phyloP scores from a whole-genome alignment of 2,888 invertebrate species.

The Tholera decimalis region DNA sequence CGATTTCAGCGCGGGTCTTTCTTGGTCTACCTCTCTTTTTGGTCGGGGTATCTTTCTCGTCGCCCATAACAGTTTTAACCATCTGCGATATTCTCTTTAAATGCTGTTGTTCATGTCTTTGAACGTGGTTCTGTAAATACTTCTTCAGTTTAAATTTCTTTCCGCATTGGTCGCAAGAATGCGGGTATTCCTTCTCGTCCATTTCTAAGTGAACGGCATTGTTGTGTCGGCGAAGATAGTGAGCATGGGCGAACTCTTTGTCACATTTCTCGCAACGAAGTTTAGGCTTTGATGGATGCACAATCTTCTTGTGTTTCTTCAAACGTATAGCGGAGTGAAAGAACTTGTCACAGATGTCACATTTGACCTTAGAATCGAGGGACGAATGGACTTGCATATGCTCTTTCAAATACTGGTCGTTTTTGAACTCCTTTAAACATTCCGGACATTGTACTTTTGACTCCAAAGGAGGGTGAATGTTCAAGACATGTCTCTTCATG shows the following conservation, averaged over 20 bases:
- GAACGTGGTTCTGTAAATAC: constrained; percentile 85
- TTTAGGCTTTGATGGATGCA: constrained; percentile 85
- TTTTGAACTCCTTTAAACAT: constrained; percentile 87
- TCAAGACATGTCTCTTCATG: constrained; percentile 87
- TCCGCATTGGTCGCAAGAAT: constrained; percentile 84
- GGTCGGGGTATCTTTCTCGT: constrained; percentile 71
- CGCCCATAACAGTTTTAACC: constrained; percentile 86
- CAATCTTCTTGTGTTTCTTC: constrained; percentile 88
- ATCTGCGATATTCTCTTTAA: constrained; percentile 85
- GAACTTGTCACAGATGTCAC: constrained; percentile 86
- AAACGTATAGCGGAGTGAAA: constrained; percentile 85
- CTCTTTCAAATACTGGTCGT: constrained; percentile 86
- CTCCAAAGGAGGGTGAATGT: constrained; percentile 87
- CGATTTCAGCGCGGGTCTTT: constrained; percentile 80
- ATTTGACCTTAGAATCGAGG: constrained; percentile 83
- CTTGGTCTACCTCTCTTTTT: constrained; percentile 73
- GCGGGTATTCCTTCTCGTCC: constrained; percentile 82
- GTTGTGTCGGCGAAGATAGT: constrained; percentile 82
- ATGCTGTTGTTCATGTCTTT: constrained; percentile 87
- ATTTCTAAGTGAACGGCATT: constrained; percentile 85
- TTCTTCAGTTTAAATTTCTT: constrained; percentile 87
- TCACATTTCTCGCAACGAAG: constrained; percentile 85
- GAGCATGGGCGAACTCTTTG: constrained; percentile 87
- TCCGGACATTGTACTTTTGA: constrained; percentile 87
- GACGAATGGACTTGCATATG: constrained; percentile 88